Evolutionary conservation across 2,888 invertebrate species (phyloP).

Genomic region (Sialis fuliginosa): DNA sequence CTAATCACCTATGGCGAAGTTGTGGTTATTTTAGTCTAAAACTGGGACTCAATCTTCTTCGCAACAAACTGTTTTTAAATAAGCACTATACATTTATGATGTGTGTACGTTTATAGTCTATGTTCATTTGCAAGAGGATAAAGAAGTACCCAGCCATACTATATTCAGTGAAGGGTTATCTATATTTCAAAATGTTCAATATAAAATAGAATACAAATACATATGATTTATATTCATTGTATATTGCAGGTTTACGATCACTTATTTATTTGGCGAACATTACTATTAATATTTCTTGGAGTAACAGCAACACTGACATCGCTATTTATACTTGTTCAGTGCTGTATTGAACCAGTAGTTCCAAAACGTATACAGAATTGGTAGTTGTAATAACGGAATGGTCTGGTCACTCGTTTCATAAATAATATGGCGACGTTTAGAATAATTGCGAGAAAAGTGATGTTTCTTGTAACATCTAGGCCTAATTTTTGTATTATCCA

Average conservation of each 20-base stretch:
- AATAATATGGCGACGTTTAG: conserved; percentile 5
- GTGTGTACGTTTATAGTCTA: too few relatives aligned
- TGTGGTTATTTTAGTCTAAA: too few relatives aligned
- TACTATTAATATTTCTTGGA: conserved; percentile 25
- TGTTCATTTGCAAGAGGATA: too few relatives aligned
- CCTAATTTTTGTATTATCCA: background rate
- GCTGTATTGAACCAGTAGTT: conserved; percentile 28
- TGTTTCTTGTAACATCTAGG: conserved; percentile 1
- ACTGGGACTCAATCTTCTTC: too few relatives aligned
- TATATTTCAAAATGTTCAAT: too few relatives aligned
- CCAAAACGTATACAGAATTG: conserved; percentile 26
- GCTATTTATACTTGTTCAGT: conserved; percentile 27
- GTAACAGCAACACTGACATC: conserved; percentile 27
- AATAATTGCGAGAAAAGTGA: background rate
- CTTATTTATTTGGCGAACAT: conserved; percentile 30
- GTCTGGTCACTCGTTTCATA: conserved; percentile 14
- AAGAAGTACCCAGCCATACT: too few relatives aligned
- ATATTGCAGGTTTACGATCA: conserved; percentile 33
- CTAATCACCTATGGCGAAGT: too few relatives aligned
- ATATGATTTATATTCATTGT: conserved; percentile 5
- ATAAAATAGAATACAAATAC: too few relatives aligned
- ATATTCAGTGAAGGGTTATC: too few relatives aligned
- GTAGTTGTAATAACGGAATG: conserved; percentile 8
- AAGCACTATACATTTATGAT: too few relatives aligned
- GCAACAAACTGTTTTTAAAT: too few relatives aligned